A percentile compares a stretch with the other conserved stretches of the same genome.
phyloP scores from a whole-genome alignment of 1,140 invertebrate genomes.

The Meloidogyne chitwoodi region DNA sequence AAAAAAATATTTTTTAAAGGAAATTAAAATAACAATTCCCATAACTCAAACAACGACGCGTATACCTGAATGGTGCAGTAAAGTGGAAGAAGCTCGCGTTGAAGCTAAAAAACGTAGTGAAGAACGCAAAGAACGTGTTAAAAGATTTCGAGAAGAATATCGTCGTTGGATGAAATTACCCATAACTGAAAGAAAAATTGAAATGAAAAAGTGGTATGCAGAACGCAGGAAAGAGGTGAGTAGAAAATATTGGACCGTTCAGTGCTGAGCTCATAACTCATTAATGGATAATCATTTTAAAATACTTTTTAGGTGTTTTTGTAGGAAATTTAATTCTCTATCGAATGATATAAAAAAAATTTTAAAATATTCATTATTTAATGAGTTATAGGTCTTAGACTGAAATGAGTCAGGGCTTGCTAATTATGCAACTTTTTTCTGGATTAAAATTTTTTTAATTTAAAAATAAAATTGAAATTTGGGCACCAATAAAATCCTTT shows the following conservation, averaged over 20 bases:
- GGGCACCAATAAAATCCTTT: not conserved
- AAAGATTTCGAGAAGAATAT: not conserved
- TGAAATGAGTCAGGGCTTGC: not conserved
- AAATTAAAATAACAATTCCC: not conserved
- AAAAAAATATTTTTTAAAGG: not conserved
- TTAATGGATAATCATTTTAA: not conserved
- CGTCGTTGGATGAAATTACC: not conserved
- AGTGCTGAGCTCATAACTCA: not conserved
- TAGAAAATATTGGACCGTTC: not conserved
- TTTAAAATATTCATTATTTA: not conserved
- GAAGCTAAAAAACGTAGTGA: not conserved
- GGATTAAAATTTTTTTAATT: not conserved
- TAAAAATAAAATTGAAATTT: not conserved
- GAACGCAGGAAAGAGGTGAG: not conserved
- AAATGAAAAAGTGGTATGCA: not conserved
- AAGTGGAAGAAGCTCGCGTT: not conserved
- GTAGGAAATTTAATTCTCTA: not conserved
- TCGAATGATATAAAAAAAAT: not conserved
- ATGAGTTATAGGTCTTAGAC: not conserved
- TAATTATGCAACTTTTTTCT: too few relatives aligned
- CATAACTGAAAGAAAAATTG: not conserved
- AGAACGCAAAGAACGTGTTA: not conserved
- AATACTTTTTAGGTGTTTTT: not conserved
- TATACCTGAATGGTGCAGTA: not conserved
- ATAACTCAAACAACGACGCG: not conserved